Evolutionary conservation across 2,113 vertebrate genomes (phyloP).

Genomic region (Aldabrachelys gigantea): DNA sequence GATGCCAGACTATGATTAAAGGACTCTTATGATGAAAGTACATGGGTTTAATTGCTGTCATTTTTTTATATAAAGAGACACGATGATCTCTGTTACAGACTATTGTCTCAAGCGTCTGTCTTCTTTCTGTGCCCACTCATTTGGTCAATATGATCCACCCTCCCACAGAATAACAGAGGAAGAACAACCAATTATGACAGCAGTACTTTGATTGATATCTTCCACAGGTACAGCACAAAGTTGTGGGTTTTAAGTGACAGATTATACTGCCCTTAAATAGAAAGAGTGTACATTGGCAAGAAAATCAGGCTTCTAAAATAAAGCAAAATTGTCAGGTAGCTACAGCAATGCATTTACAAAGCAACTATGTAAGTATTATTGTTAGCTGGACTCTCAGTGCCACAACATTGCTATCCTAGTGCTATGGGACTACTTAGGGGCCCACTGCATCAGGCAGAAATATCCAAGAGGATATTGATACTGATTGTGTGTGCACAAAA

Average conservation of each 20-base stretch:
- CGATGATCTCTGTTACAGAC: background rate
- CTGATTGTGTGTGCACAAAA: background rate
- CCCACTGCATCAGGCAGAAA: background rate
- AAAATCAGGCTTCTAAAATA: rapidly evolving
- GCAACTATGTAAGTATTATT: background rate
- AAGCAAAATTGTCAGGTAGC: background rate
- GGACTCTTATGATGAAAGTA: background rate
- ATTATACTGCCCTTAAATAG: background rate
- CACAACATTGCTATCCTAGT: rapidly evolving
- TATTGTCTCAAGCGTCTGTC: background rate
- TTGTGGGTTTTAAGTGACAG: background rate
- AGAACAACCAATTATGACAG: background rate
- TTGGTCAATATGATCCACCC: background rate
- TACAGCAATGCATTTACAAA: background rate
- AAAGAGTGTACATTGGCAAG: rapidly evolving
- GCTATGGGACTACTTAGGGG: rapidly evolving
- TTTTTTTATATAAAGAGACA: background rate
- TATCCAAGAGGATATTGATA: background rate
- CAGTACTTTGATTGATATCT: background rate
- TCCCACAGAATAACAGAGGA: background rate
- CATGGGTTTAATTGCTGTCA: background rate
- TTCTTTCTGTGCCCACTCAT: background rate
- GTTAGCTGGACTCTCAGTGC: background rate
- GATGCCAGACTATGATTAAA: background rate
- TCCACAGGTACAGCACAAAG: background rate